Conservation (phyloP, 2,113 vertebrate genomes). For the Tursiops truncatus region DNA sequence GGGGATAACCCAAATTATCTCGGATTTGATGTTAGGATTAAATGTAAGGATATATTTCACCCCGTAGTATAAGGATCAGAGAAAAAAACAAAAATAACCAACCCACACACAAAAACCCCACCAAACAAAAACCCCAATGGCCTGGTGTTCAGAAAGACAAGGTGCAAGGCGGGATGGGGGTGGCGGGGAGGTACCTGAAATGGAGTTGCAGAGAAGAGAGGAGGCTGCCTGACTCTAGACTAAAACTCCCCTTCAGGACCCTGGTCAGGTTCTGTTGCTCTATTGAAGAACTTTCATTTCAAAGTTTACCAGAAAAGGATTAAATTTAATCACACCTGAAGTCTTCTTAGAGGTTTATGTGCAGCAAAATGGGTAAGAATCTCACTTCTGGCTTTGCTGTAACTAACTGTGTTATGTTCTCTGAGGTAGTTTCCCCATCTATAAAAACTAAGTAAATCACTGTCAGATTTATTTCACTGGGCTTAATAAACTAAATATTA, state of each 20-base stretch:
- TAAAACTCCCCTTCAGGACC: slow-evolving; percentile 18
- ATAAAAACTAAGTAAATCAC: neutral
- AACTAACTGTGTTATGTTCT: slow-evolving; percentile 23
- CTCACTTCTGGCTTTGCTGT: neutral
- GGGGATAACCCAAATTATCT: slow-evolving; percentile 3
- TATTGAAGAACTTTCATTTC: neutral
- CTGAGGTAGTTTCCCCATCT: neutral
- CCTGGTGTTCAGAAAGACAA: neutral
- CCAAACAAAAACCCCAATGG: neutral
- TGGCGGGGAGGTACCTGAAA: neutral
- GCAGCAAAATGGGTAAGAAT: neutral
- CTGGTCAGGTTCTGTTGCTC: slow-evolving; percentile 8
- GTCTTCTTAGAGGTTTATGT: neutral
- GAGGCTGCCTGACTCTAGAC: neutral
- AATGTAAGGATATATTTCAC: neutral
- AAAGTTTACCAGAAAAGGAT: neutral
- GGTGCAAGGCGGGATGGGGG: neutral
- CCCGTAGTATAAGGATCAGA: neutral
- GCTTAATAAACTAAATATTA: slow-evolving; percentile 18
- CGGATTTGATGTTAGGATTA: neutral
- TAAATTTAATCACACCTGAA: slow-evolving; percentile 22
- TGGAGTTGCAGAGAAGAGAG: neutral
- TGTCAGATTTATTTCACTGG: slow-evolving; percentile 20
- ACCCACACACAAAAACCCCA: neutral
- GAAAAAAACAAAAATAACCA: neutral